Base-by-base conservation (phyloP, 1,140 invertebrate genomes). In the Drosophila seguyi region DNA sequence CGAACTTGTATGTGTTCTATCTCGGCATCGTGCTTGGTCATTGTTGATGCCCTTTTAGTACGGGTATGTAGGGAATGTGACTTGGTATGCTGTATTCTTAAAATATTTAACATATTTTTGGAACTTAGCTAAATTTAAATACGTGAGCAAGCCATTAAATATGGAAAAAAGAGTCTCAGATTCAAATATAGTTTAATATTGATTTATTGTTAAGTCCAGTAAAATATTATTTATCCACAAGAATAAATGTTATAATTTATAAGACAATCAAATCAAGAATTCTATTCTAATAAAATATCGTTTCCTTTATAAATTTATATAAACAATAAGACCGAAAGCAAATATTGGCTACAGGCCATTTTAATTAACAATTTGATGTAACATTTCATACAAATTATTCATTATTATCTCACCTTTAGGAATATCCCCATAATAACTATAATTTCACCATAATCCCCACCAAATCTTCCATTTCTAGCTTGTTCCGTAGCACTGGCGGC, bases 1-100 rank as follows among this genome's bases (percentile, higher is more conserved):
- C 50, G 50, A 38, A 53, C 50, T 53, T 53, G 16, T 38, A 61
- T 88, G 84, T 87, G 84, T 77, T 75, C 72, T 88, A 88, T 88
- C 83, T 88, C 29, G n/a, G 50, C 56, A 59, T 77, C 74, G 44
- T 44, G 44, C 20, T 65, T 29, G 22, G 53, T 39, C 81, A 73
- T 80, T 81, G 81, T 81, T 72, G 47, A 75, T 79, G 62, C 81
- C 74, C 62, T 38, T 34, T 36, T 0, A 3, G 6, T 13, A 3
- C 6, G 48, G 62, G 39, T 47, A n/a, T 53, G 14, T 27, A 5
- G 0, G 8, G 11, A 22, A 0, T 3, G 2, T 5, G 29, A 13
- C 7, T 36, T 22, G 8, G 14, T 22, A 16, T 4, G 14, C 4
- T 20, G 1, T 25, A 39, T 52, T 22, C 18, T 42, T 20, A 7